Base-by-base conservation (phyloP, 1,140 invertebrate species). In the Drosophila repletoides region DNA sequence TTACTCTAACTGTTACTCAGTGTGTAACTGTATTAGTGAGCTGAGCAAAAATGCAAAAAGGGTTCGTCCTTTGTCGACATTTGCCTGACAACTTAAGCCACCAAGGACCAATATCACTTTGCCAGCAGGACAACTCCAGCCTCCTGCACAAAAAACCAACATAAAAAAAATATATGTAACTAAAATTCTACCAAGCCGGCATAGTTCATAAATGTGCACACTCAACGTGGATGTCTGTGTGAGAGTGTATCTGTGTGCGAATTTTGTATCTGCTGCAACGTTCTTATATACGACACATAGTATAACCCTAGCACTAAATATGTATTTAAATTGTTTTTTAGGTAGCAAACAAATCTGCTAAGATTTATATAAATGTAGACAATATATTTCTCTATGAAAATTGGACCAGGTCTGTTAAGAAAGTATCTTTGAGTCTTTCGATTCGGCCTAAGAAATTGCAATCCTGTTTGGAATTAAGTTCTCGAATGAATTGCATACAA, bases 41-140 rank as follows among this genome's bases (percentile, higher is more conserved):
- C 52, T 46, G 31, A 38, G 34, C 41, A 51, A 28, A 49, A 46
- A 79, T 74, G 74, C 63, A 72, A 75, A 86, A 86, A 76, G 79
- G 79, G 70, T 73, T 72, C 31, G 26, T 46, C 38, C 48, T 61
- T 38, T 58, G 55, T 61, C 60, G 41, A 48, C 67, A 48, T 60
- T 63, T 43, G 53, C 71, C 72, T 86, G 80, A 84, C 79, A 86
- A 69, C 61, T 86, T 80, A 68, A 84, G 71, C 79, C 79, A 80
- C 80, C 49, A 43, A 76, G 75, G 79, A 69, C 84, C 75, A 86
- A 80, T 86, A 86, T 86, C 80, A 86, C 80, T 83, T 84, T 83
- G 73, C 64, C 63, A 28, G 48, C 28, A 36, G n/a, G n/a, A 46
- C 46, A 56, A 51, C 45, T 3, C 22, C 21, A 3, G 28, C 14